phyloP scores from a whole-genome alignment of 2,113 vertebrate species.

The Onychostruthus taczanowskii region DNA sequence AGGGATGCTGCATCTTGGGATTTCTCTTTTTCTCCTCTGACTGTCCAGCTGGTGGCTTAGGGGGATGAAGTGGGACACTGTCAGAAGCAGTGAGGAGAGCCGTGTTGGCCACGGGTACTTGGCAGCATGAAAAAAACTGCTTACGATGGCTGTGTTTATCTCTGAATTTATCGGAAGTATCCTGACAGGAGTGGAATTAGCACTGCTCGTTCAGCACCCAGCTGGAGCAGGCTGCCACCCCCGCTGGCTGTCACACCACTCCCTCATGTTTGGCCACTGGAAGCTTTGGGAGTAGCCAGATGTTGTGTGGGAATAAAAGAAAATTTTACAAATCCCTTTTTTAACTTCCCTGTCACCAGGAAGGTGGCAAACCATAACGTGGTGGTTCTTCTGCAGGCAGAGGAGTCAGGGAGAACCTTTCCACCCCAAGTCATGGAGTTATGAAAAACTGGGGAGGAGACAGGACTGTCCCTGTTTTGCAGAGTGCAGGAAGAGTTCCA shows the following conservation, averaged over 20 bases:
- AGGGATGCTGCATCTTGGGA: not conserved
- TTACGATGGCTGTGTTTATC: not conserved
- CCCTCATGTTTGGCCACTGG: not conserved
- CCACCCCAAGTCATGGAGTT: not conserved
- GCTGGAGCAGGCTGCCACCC: slow-evolving; percentile 1
- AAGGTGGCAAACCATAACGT: not conserved
- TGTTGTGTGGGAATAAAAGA: not conserved
- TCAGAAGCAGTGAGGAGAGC: not conserved
- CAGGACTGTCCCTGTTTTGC: not conserved
- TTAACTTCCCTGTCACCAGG: not conserved
- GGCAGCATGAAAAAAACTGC: not conserved
- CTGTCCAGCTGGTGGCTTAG: not conserved
- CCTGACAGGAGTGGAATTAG: not conserved
- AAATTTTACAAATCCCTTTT: not conserved
- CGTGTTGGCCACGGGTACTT: not conserved
- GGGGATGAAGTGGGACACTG: not conserved
- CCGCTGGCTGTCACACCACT: not conserved
- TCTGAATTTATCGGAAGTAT: not conserved
- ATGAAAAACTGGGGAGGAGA: not conserved
- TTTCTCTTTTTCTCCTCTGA: not conserved
- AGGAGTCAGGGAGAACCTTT: not conserved
- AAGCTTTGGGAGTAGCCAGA: not conserved
- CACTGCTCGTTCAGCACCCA: slow-evolving; percentile 17
- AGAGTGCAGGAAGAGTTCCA: not conserved
- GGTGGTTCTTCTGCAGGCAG: not conserved